Conservation (phyloP, 2,888 invertebrate species). For the Scrobipalpa costella region DNA sequence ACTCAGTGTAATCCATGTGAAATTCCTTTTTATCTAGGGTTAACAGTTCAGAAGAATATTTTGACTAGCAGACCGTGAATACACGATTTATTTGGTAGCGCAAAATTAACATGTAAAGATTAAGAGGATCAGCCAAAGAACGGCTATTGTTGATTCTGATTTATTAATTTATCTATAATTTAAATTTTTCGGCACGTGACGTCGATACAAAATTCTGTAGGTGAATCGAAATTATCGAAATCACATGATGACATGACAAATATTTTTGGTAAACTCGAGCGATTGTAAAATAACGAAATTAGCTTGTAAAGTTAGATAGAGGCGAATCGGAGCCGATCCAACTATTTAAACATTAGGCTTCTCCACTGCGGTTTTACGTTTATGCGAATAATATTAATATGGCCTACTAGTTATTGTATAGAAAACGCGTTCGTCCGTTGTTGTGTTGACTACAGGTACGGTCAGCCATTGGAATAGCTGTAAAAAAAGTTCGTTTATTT, state of each 20-base stretch:
- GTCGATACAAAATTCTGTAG: not conserved
- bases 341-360: conserved; percentile 2
- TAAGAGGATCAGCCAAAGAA: not conserved
- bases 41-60: too few relatives aligned
- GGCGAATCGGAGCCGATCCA: conserved; percentile 3
- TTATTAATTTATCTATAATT: not conserved
- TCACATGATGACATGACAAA: conserved; percentile 9
- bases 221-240: not conserved
- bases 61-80: not conserved
- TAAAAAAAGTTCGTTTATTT: too few relatives aligned
- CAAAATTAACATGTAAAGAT: not conserved
- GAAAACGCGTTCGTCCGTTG: not conserved
- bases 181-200: not conserved
- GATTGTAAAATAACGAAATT: conserved; percentile 18
- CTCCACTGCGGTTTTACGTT: conserved; percentile 10
- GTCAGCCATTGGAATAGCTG: conserved; percentile 2
- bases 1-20: too few relatives aligned
- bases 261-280: conserved; percentile 17
- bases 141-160: not conserved
- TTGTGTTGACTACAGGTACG: not conserved
- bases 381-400: conserved; percentile 2
- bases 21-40: too few relatives aligned
- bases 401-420: conserved; percentile 4
- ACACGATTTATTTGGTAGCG: not conserved
- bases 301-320: conserved; percentile 10